These are phyloP conservation scores for Elephantulus edwardii DNA, from an alignment of 2,113 vertebrate species.

Conservation along the genomic window DNA sequence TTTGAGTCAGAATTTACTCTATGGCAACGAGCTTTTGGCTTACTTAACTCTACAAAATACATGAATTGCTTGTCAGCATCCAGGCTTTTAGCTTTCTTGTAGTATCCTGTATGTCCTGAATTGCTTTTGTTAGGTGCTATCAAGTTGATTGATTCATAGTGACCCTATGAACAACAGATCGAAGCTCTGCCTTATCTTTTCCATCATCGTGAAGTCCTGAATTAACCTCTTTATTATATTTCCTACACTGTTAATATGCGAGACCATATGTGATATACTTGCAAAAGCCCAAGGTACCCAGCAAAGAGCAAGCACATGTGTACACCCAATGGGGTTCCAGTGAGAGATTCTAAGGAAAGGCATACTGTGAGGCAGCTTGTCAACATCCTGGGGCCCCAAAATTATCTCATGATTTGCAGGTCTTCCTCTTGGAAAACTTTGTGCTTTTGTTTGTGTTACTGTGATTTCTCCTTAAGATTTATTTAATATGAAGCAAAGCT, in stretches of 20 bases:
- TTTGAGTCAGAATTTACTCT: too few species aligned
- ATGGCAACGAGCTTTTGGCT: too few species aligned
- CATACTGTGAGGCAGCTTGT: background rate
- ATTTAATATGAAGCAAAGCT: background rate
- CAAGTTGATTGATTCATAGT: too few species aligned
- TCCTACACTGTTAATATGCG: background rate
- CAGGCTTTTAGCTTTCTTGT: background rate
- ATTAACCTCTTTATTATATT: too few species aligned
- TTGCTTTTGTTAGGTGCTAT: background rate
- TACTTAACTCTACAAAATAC: background rate
- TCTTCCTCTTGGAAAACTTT: background rate
- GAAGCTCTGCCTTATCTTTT: too few species aligned
- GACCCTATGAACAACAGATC: too few species aligned
- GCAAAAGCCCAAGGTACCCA: background rate
- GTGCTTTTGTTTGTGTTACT: background rate
- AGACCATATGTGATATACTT: background rate
- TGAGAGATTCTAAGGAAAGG: background rate
- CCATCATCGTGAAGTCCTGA: too few species aligned
- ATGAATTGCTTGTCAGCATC: background rate
- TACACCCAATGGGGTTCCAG: background rate
- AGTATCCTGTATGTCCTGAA: background rate
- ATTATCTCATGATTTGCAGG: background rate
- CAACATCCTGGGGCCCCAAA: background rate
- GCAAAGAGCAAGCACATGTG: background rate
- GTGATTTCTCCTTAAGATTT: slow-evolving; percentile 6